A percentile compares a stretch with the other conserved stretches of the same genome.
Evolutionary conservation across 2,113 vertebrate species (phyloP).

Genomic region (Bubo blakistoni): DNA sequence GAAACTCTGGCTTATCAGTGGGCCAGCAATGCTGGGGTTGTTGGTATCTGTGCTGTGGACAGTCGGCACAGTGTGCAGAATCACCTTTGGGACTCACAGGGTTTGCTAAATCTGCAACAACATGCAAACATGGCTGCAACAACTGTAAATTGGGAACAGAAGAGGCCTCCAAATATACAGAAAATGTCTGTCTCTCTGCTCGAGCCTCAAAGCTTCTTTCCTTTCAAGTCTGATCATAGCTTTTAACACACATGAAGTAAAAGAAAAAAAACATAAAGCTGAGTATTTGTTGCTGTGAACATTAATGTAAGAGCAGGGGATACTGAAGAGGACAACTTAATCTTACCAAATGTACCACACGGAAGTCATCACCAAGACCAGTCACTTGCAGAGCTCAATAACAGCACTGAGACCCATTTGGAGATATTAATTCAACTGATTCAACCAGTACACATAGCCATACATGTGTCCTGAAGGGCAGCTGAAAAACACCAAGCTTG

Average conservation of each 20-base stretch:
- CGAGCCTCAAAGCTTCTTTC: not conserved
- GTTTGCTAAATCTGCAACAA: not conserved
- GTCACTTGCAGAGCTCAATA: not conserved
- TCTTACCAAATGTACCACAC: accelerated
- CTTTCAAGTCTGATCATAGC: not conserved
- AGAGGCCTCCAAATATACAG: not conserved
- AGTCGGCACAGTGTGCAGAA: not conserved
- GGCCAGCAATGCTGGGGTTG: not conserved
- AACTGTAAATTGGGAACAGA: accelerated
- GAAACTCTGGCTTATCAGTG: not conserved
- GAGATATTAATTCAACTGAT: not conserved
- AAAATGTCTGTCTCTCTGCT: not conserved
- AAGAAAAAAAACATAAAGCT: not conserved
- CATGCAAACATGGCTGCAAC: not conserved
- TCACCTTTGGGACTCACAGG: not conserved
- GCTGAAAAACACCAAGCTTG: accelerated
- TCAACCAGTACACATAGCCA: not conserved
- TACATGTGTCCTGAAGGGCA: not conserved
- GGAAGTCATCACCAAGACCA: not conserved
- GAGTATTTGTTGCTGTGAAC: not conserved
- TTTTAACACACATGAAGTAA: not conserved
- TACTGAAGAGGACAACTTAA: not conserved
- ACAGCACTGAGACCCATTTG: not conserved
- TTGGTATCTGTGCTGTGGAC: not conserved
- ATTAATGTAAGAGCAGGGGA: not conserved